Conservation (phyloP, 2,888 invertebrate species). For the Tineola bisselliella region DNA sequence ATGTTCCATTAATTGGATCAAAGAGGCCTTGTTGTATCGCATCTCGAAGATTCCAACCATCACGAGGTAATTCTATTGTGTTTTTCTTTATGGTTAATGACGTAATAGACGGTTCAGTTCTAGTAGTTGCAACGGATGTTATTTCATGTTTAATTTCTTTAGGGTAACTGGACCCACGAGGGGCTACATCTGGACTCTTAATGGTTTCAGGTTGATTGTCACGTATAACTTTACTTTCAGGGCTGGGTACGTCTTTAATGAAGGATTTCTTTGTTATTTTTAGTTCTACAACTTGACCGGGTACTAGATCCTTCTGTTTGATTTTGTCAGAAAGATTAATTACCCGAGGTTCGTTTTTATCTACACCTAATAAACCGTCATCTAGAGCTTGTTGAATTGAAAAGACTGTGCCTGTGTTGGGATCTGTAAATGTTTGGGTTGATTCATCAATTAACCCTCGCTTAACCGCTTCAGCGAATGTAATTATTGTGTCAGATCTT, state of each 20-base stretch:
- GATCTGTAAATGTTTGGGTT: slow-evolving; percentile 80
- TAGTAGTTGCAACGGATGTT: slow-evolving; percentile 47
- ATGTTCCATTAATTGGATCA: slow-evolving; percentile 83
- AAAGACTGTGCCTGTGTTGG: slow-evolving; percentile 75
- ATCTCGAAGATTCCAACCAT: slow-evolving; percentile 84
- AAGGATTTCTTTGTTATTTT: slow-evolving; percentile 64
- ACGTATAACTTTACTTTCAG: slow-evolving; percentile 57
- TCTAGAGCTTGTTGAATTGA: slow-evolving; percentile 81
- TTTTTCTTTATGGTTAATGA: slow-evolving; percentile 71
- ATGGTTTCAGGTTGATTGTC: slow-evolving; percentile 66
- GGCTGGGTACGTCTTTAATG: slow-evolving; percentile 57
- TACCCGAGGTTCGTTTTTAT: slow-evolving; percentile 56
- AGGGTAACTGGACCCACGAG: slow-evolving; percentile 29
- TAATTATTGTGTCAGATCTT: slow-evolving; percentile 69
- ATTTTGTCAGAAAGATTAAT: slow-evolving; percentile 49
- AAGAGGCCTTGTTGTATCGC: slow-evolving; percentile 85
- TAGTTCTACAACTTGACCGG: slow-evolving; percentile 59
- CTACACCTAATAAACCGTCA: slow-evolving; percentile 75
- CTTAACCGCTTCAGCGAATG: slow-evolving; percentile 80
- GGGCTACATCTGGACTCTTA: slow-evolving; percentile 65
- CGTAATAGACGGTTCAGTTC: slow-evolving; percentile 59
- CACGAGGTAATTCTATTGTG: slow-evolving; percentile 80
- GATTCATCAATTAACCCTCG: slow-evolving; percentile 83
- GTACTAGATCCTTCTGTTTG: slow-evolving; percentile 44
- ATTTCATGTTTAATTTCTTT: slow-evolving; percentile 34